Base-by-base conservation (phyloP, 2,888 invertebrate genomes). In the Xestoiulus laeticollis region DNA sequence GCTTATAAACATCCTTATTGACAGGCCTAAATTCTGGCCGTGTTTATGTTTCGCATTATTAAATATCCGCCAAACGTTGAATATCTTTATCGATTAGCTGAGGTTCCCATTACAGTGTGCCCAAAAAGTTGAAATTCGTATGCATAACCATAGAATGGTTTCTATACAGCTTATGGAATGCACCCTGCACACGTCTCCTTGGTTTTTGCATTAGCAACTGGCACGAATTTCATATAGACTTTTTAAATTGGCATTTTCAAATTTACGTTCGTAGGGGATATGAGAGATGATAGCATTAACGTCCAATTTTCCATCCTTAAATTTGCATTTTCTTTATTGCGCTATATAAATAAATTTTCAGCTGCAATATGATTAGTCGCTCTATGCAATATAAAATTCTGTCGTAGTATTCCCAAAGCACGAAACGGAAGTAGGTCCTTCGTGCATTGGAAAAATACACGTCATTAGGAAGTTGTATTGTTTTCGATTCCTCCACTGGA, bases 291-390 rank as follows among this genome's bases (percentile, higher is more conserved):
- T 68, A 26, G 8, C 68, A 68, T 68, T 68, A 68, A 68, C 68
- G 68, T 68, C 68, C 68, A 68, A 68, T 68, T 68, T 68, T 26
- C 22, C 68, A 68, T 68, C 68, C 68, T 68, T 68, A 68, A 68
- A 68, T 68, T 68, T 68, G 68, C 68, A 68, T 68, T 68, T 68
- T 26, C 68, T 68, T 68, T 68, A 68, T 68, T 22, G 12, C 26
- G 26, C 10, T 26, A 26, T 10, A 22, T 26, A 22, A 68, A 68
- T 59, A n/a, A 5, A 19, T 59, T 10, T 48, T 16, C n/a, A n/a
- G 53, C 53, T 53, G 53, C 19, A 53, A 53, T 53, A 16, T 53
- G 53, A 53, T 53, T 53, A 53, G 53, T 48, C 48, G 53, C 4
- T 16, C n/a, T n/a, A 19, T 53, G n/a, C 53, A 48, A 53, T 53